These are phyloP conservation scores for Drosophila aldrichi DNA, from an alignment of 2,888 invertebrate genomes.

Conservation along the genomic window DNA sequence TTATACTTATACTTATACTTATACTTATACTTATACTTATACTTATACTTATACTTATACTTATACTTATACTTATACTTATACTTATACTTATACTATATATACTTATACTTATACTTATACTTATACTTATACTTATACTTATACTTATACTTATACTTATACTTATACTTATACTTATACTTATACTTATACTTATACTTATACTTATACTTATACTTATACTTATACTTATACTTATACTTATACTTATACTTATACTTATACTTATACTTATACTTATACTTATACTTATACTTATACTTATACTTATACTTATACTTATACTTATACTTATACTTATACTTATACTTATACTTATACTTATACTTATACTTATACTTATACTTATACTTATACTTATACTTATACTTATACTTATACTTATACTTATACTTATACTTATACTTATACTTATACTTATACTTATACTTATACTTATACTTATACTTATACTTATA, in stretches of 20 bases:
- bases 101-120: slow-evolving; percentile 2
- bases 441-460: slow-evolving; percentile 1
- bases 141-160: slow-evolving; percentile 3
- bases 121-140: slow-evolving; percentile 1
- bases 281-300: slow-evolving; percentile 2
- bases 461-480: not conserved
- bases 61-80: not conserved
- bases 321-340: not conserved
- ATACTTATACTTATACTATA: not conserved
- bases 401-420: not conserved
- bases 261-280: not conserved
- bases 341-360: not conserved
- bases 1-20: slow-evolving; percentile 4
- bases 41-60: not conserved
- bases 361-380: not conserved
- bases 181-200: slow-evolving; percentile 6
- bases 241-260: not conserved
- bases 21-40: slow-evolving; percentile 1
- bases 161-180: slow-evolving; percentile 3
- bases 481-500: not conserved
- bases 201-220: slow-evolving; percentile 5
- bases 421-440: slow-evolving; percentile 2
- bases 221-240: slow-evolving; percentile 2
- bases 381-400: slow-evolving; percentile 1
- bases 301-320: slow-evolving; percentile 2